phyloP scores from a whole-genome alignment of 2,797 vertebrate species.

The Malurus splendens region DNA sequence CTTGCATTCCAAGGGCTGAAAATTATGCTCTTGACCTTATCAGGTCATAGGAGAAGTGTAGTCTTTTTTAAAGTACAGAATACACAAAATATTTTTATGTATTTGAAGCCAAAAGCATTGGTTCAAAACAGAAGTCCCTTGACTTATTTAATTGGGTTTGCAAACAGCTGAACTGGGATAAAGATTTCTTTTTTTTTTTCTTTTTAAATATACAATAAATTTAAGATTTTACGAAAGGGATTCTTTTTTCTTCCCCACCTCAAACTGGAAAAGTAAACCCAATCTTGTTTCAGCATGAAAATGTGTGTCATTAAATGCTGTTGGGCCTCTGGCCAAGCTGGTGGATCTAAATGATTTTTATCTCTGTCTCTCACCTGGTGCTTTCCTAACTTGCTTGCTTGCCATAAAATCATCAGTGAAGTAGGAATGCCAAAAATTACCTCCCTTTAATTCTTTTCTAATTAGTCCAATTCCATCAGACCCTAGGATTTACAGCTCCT shows the following conservation, averaged over 20 bases:
- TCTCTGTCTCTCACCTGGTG: neutral
- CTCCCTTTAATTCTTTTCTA: neutral
- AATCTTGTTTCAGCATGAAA: neutral
- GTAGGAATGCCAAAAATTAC: neutral
- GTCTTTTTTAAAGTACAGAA: neutral
- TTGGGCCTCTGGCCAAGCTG: neutral
- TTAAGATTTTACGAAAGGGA: neutral
- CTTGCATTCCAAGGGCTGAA: neutral
- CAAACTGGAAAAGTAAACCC: neutral
- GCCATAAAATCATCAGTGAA: neutral
- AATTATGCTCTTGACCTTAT: neutral
- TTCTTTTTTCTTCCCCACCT: neutral
- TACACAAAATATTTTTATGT: neutral
- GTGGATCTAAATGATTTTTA: neutral
- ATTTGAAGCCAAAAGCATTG: neutral
- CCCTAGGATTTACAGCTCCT: neutral
- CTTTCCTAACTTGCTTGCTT: neutral
- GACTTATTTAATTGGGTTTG: neutral
- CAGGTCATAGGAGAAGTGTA: neutral
- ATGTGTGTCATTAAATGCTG: neutral
- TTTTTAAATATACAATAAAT: neutral
- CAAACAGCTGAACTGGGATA: neutral
- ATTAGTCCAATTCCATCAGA: neutral
- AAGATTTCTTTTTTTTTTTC: neutral
- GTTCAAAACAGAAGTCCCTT: neutral